Conservation (phyloP, 2,888 invertebrate species). For the Formica aserva region DNA sequence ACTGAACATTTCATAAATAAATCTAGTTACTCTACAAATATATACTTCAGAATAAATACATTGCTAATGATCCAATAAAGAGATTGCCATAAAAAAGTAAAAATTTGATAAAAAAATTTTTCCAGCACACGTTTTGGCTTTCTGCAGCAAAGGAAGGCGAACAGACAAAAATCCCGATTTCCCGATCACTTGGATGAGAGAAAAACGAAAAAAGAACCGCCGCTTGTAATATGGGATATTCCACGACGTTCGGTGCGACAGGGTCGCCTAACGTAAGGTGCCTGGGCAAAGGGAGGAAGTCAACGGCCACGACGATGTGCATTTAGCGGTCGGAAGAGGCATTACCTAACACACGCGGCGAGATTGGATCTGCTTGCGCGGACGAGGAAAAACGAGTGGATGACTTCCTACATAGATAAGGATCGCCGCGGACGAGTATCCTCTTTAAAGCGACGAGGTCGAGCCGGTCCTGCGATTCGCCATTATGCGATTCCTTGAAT, state of each 20-base stretch:
- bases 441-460: slow-evolving; percentile 75
- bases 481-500: slow-evolving; percentile 75
- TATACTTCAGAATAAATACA: background rate
- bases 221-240: slow-evolving; percentile 21
- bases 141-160: background rate
- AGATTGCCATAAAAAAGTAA: background rate
- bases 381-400: slow-evolving; percentile 66
- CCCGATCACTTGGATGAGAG: slow-evolving; percentile 23
- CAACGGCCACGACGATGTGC: slow-evolving; percentile 71
- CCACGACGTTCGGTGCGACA: slow-evolving; percentile 22
- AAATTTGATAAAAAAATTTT: background rate
- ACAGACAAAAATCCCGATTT: background rate
- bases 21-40: background rate
- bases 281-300: slow-evolving; percentile 64
- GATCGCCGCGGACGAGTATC: slow-evolving; percentile 72
- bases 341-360: slow-evolving; percentile 71
- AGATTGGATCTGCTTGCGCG: slow-evolving; percentile 73
- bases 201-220: slow-evolving; percentile 30
- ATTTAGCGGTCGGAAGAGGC: slow-evolving; percentile 65
- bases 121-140: background rate
- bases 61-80: background rate
- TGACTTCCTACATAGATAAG: slow-evolving; percentile 78
- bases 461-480: slow-evolving; percentile 63
- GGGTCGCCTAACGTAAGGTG: slow-evolving; percentile 59
- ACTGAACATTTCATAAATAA: background rate